Evolutionary conservation across 2,113 vertebrate species (phyloP).

Genomic region (Leptobrachium leishanense): DNA sequence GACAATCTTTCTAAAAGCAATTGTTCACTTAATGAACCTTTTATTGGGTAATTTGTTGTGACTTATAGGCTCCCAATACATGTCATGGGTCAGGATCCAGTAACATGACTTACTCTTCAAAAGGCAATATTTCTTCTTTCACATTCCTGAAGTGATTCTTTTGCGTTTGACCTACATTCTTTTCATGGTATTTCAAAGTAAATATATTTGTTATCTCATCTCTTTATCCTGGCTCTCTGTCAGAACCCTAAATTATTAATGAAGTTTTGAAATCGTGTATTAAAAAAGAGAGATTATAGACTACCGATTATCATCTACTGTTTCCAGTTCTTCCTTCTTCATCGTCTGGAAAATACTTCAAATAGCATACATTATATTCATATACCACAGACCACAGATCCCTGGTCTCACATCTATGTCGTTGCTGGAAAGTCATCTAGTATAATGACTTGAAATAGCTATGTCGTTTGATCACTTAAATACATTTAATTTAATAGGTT

Average conservation of each 20-base stretch:
- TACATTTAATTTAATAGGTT: too few relatives aligned
- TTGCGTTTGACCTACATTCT: slow-evolving; percentile 10
- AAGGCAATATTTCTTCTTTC: neutral
- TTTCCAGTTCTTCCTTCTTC: neutral
- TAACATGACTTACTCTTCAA: neutral
- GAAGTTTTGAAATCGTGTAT: neutral
- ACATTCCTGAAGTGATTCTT: slow-evolving; percentile 1
- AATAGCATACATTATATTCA: too few relatives aligned
- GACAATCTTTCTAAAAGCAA: neutral
- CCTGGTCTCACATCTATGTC: too few relatives aligned
- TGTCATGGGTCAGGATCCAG: neutral
- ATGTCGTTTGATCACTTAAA: too few relatives aligned
- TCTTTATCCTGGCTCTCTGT: neutral
- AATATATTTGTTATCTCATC: neutral
- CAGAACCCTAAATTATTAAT: slow-evolving; percentile 14
- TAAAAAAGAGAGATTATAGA: neutral
- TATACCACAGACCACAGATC: too few relatives aligned
- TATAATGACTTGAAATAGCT: too few relatives aligned
- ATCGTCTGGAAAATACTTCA: too few relatives aligned
- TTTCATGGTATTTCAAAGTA: neutral
- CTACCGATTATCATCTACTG: neutral
- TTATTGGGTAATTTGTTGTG: slow-evolving; percentile 2
- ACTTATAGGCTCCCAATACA: neutral
- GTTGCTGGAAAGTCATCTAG: too few relatives aligned
- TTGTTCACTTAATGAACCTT: neutral